Percentiles rank a stretch among this genome's conserved stretches.
Conservation (phyloP, 1,140 invertebrate species). For the Phthorimaea operculella region DNA sequence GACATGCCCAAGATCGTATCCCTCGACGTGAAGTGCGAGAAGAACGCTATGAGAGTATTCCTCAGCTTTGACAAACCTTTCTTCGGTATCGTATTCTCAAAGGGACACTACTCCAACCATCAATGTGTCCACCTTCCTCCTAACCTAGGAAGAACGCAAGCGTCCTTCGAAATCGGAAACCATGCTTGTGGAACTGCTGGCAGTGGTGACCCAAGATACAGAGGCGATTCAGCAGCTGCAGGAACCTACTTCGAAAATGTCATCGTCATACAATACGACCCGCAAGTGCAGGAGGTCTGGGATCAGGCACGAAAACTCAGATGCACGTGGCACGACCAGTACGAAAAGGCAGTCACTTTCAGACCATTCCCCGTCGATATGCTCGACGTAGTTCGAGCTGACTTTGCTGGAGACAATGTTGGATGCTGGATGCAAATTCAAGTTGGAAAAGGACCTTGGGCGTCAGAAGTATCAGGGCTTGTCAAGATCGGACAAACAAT, state of each 20-base stretch:
- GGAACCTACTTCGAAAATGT: slow-evolving; percentile 96
- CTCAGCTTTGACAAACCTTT: slow-evolving; percentile 94
- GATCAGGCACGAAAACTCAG: slow-evolving; percentile 92
- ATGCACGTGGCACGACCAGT: slow-evolving; percentile 96
- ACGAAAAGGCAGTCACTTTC: slow-evolving; percentile 95
- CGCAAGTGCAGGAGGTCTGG: slow-evolving; percentile 96
- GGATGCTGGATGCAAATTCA: slow-evolving; percentile 96
- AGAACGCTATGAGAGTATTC: slow-evolving; percentile 92
- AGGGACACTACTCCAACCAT: slow-evolving; percentile 91
- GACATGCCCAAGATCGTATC: slow-evolving; percentile 94
- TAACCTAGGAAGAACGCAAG: slow-evolving; percentile 83
- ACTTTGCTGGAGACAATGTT: slow-evolving; percentile 95
- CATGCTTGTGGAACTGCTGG: slow-evolving; percentile 92
- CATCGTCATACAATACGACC: slow-evolving; percentile 94
- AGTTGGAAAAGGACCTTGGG: slow-evolving; percentile 96
- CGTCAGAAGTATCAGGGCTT: slow-evolving; percentile 91
- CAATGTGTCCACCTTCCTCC: slow-evolving; percentile 93
- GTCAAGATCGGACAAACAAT: slow-evolving; percentile 97
- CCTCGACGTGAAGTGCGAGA: slow-evolving; percentile 94
- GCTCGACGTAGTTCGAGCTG: slow-evolving; percentile 91
- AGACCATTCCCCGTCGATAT: slow-evolving; percentile 95
- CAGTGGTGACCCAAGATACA: slow-evolving; percentile 88
- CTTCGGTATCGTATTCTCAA: slow-evolving; percentile 94
- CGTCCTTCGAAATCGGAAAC: slow-evolving; percentile 91
- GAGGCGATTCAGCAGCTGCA: slow-evolving; percentile 85